These are phyloP conservation scores for Ectemnius continuus DNA, from an alignment of 2,888 invertebrate species.

Conservation along the genomic window DNA sequence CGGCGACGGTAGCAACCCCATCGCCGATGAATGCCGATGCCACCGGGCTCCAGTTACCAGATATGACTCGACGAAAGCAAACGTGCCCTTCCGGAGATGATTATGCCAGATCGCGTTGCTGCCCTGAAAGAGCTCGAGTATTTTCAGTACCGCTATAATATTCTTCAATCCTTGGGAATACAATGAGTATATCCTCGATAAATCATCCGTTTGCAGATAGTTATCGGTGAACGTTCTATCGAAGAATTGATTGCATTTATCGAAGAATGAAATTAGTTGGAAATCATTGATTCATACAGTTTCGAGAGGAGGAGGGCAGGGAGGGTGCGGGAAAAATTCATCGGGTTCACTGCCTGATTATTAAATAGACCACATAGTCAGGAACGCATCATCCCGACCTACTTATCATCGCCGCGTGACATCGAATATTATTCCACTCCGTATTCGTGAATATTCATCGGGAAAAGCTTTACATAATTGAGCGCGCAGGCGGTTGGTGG, in stretches of 20 bases:
- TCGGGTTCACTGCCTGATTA: background rate
- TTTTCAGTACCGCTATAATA: too few relatives aligned
- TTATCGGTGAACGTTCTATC: too few relatives aligned
- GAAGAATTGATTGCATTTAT: too few relatives aligned
- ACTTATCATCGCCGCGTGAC: constrained; percentile 41
- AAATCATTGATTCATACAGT: too few relatives aligned
- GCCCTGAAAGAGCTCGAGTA: too few relatives aligned
- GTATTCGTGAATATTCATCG: constrained; percentile 39
- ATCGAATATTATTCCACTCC: constrained; percentile 29
- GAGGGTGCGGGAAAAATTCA: constrained; percentile 19
- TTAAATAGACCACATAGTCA: too few relatives aligned
- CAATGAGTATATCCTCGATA: too few relatives aligned
- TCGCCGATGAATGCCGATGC: constrained; percentile 37
- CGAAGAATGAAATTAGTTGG: too few relatives aligned
- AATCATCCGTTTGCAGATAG: too few relatives aligned
- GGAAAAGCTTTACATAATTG: constrained; percentile 46
- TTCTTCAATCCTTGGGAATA: too few relatives aligned
- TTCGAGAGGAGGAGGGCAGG: too few relatives aligned
- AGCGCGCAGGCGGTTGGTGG: constrained; percentile 11
- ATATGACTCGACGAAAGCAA: constrained; percentile 18
- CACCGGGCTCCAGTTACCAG: background rate
- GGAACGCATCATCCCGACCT: constrained; percentile 25
- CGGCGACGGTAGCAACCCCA: background rate
- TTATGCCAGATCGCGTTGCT: constrained; percentile 5
- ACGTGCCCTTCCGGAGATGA: constrained; percentile 27